Base-by-base conservation (phyloP, 2,888 invertebrate species). In the Trachelus troglodyta region DNA sequence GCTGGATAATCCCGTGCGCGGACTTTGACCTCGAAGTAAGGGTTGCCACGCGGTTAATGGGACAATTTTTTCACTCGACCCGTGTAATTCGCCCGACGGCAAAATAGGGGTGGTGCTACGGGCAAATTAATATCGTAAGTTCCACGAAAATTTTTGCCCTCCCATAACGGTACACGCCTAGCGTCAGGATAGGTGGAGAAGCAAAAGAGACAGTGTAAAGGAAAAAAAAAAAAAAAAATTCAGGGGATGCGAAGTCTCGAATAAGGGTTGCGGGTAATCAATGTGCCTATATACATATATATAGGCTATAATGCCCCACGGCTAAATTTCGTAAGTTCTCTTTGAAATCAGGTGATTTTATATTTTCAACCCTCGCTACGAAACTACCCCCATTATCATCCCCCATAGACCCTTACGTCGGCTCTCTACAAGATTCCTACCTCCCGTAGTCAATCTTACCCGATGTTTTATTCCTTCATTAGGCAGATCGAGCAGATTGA, bases 401-500 rank as follows among this genome's bases (percentile, higher is more conserved):
- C 40, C 15, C 40, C 40, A 15, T 40, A 15, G 15, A 40, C 40
- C 40, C 40, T 40, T 15, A 40, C 15, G 4, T 15, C 15, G 15
- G 9, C 6, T 56, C 40, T 40, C 56, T 56, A 56, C 56, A 56
- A 23, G 56, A 56, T 56, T 23, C 6, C 56, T 9, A 23, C 56
- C 56, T 56, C 23, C 56, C 56, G 9, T 23, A 56, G 56, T 56
- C 56, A 23, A 56, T 56, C 56, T 56, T 56, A 56, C 15, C 6
- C 15, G 56, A 80, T 80, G 84, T 87, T 89, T 88, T 87, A 89
- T 89, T 87, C 87, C 84, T 89, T 90, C 88, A 89, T 90, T 89
- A 90, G 89, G 89, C 88, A 89, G 88, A 85, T 86, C 86, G 85
- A 81, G 83, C 85, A 85, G 85, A 88, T 89, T 89, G 88, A 88